Evolutionary conservation across 2,113 vertebrate species (phyloP), one percentile per base, ranked within the genome.

Genomic region (Bubo blakistoni): DNA sequence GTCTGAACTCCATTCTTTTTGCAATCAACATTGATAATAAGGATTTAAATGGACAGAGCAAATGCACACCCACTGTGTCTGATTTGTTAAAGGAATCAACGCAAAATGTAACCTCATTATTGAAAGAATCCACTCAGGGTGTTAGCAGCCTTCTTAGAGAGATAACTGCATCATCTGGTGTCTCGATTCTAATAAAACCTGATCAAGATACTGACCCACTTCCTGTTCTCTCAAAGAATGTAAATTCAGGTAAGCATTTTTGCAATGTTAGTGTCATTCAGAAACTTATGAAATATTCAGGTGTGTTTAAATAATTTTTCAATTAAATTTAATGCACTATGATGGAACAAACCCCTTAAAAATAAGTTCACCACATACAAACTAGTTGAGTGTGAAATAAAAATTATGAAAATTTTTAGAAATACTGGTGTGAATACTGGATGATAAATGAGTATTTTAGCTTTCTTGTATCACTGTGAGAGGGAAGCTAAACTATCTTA

Each of bases 1-100:
- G 99, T 78, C 97, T 99, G 92, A 99, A 99, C 98, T 99, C 99
- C 58, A 99, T 99, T 96, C 98, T 99, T 90, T 99, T 99, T 88
- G 99, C 99, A 58, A 99, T 99, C 96, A 99, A 99, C 98, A 99
- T 99, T 17, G 99, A 99, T 97, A 99, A 99, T 97, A 98, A 97
- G 21, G 99, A 99, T 93, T 98, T 99, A 96, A 99, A 99, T 20
- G 99, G 99, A 34, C 90, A 98, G 96, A 96, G 94, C 93, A 98
- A 98, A 70, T 69, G 98, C 51, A 97, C 97, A 27, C 96, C 99
- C 51, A 98, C 98, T 0, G 98, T 99, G 49, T 99, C 99, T 3
- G 97, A 99, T 97, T 98, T 99, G 83, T 97, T 99, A 44, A 99
- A 99, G 96, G 99, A 99, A 96, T 99, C 99, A 8, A 99, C 99